Percentiles rank a stretch among this genome's conserved stretches.
Evolutionary conservation across 2,888 invertebrate species (phyloP).

Genomic region (Polyommatus icarus): DNA sequence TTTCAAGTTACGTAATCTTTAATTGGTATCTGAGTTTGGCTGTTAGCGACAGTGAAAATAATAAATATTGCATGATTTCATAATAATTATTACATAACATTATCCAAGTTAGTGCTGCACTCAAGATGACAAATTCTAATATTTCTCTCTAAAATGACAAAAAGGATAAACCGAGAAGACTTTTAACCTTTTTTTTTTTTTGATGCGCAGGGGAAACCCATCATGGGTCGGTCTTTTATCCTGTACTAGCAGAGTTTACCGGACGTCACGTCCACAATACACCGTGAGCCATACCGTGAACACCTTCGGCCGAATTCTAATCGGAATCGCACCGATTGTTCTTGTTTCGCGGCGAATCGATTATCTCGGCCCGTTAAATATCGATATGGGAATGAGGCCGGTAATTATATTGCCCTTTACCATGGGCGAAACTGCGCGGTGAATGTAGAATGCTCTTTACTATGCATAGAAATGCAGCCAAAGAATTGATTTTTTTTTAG

Average conservation of each 20-base stretch:
- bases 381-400: conserved; percentile 28
- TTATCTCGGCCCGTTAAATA: conserved; percentile 33
- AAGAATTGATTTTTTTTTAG: too few species aligned
- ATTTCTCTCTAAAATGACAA: too few species aligned
- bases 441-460: neutral
- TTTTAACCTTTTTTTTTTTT: too few species aligned
- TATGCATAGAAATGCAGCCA: too few species aligned
- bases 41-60: too few species aligned
- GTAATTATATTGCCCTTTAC: conserved; percentile 5
- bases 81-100: too few species aligned
- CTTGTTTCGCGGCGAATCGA: conserved; percentile 39
- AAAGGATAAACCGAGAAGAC: conserved; percentile 51
- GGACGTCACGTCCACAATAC: conserved; percentile 72
- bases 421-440: neutral
- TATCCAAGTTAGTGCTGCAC: too few species aligned
- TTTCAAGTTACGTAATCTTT: neutral
- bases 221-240: too few species aligned
- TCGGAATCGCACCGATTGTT: conserved; percentile 41
- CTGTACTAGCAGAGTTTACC: conserved; percentile 51
- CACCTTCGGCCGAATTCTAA: conserved; percentile 41
- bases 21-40: too few species aligned
- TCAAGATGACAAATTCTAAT: conserved; percentile 35
- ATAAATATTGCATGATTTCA: too few species aligned
- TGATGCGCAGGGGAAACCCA: too few species aligned
- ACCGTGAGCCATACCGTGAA: conserved; percentile 37